phyloP scores from a whole-genome alignment of 1,140 invertebrate species.

The Oedothorax gibbosus region DNA sequence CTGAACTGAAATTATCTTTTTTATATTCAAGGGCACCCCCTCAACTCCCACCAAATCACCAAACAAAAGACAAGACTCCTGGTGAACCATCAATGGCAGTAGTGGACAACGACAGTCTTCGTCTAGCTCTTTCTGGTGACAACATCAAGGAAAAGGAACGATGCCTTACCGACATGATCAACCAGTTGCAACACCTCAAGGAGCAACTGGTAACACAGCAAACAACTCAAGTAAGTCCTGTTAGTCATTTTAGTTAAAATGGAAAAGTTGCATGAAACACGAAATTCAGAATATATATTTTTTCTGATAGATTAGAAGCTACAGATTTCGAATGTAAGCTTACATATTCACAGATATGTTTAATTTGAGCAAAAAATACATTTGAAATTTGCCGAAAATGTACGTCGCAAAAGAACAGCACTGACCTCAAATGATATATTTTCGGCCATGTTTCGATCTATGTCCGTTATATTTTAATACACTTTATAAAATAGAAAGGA shows the following conservation, averaged over 20 bases:
- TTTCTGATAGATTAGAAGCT: too few relatives aligned
- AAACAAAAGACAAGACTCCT: conserved; percentile 2
- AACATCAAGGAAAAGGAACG: conserved; percentile 76
- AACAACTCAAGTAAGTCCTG: conserved; percentile 58
- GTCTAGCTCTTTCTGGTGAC: conserved; percentile 76
- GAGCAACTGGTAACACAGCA: conserved; percentile 80
- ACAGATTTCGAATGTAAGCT: too few relatives aligned
- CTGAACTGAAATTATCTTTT: not conserved
- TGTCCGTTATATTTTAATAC: too few relatives aligned
- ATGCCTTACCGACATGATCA: conserved; percentile 84
- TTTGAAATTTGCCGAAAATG: too few relatives aligned
- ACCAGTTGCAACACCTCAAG: conserved; percentile 82
- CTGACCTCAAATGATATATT: too few relatives aligned
- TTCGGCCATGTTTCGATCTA: too few relatives aligned
- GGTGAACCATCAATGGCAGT: conserved; percentile 3
- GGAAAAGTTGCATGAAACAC: too few relatives aligned
- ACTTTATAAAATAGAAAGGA: too few relatives aligned
- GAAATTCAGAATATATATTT: too few relatives aligned
- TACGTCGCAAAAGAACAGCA: too few relatives aligned
- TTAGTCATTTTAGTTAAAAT: not conserved
- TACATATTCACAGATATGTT: too few relatives aligned
- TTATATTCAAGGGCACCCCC: conserved; percentile 11
- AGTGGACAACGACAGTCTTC: conserved; percentile 53
- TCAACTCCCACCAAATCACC: not conserved
- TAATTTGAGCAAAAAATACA: too few relatives aligned